Percentiles rank a stretch among this genome's conserved stretches.
Conservation (phyloP, 2,113 vertebrate genomes). For the Chloropsis cyanopogon region DNA sequence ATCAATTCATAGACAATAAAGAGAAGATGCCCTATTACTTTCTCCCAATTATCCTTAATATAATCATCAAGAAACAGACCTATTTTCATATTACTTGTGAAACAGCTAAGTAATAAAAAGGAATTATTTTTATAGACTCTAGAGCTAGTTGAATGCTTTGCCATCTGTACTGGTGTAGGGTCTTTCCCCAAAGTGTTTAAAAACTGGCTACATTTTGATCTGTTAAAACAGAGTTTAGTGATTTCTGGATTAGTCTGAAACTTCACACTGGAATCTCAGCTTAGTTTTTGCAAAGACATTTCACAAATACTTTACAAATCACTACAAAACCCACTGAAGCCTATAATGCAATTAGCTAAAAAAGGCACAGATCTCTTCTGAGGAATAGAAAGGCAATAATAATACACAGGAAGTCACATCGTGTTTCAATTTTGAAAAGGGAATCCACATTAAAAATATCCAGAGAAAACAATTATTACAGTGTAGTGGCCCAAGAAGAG, state of each 20-base stretch:
- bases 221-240: neutral
- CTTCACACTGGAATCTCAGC: neutral
- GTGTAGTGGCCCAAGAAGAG: neutral
- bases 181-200: conserved; percentile 19
- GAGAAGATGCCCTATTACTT: conserved; percentile 52
- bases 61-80: conserved; percentile 37
- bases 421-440: neutral
- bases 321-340: neutral
- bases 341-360: neutral
- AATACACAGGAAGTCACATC: neutral
- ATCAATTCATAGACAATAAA: conserved; percentile 41
- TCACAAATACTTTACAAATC: neutral
- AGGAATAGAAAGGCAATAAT: neutral
- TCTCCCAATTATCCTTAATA: conserved; percentile 50
- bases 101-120: conserved; percentile 54
- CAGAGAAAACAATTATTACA: neutral
- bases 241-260: neutral
- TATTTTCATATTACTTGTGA: conserved; percentile 37
- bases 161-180: neutral
- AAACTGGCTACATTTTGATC: neutral
- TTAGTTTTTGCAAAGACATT: neutral
- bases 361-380: neutral
- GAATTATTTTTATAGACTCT: conserved; percentile 54
- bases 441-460: neutral
- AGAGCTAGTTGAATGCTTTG: conserved; percentile 24